Base-by-base conservation (phyloP, 2,888 invertebrate species). In the Catocala fraxini region DNA sequence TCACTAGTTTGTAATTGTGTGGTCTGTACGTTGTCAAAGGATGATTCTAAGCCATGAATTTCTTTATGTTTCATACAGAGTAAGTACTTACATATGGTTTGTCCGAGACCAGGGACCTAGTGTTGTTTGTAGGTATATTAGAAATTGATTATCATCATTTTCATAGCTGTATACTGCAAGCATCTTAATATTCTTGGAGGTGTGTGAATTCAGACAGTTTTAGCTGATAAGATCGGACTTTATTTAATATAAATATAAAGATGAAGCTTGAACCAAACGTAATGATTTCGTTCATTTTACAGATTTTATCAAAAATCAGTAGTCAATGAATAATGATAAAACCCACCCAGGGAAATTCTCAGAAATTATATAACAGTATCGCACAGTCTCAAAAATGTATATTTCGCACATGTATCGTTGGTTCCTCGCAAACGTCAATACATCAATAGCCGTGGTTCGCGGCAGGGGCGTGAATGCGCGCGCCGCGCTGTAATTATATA, bases 401-500 rank as follows among this genome's bases (percentile, higher is more conserved):
- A 80, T 81, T 83, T 83, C 70, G 73, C 70, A 81, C 81, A 72
- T 86, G 75, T 75, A 72, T 77, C 63, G 70, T 79, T 87, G 62
- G 85, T 83, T 77, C 71, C 72, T 75, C 63, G 62, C 82, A 82
- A 83, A 81, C 83, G 85, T 90, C 92, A 86, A 93, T 92, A 89
- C 91, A 93, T 92, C 90, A 91, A 90, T 88, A 86, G 79, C 77
- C 76, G 73, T 75, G 79, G 81, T 75, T 77, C 81, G 81, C 80
- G 71, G 75, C 81, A 81, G 83, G 87, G 89, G 87, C 90, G 91
- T 81, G 82, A 73, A 69, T 78, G 70, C 78, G 88, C 88, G 89
- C 88, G 79, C 83, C 81, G 84, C 78, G 71, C 76, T 85, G 84
- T 93, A 93, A 93, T 93, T 93, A 93, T 91, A 92, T 91, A 81